These are phyloP conservation scores for Tolypeutes matacus DNA, from an alignment of 2,797 vertebrate species.

Conservation along the genomic window DNA sequence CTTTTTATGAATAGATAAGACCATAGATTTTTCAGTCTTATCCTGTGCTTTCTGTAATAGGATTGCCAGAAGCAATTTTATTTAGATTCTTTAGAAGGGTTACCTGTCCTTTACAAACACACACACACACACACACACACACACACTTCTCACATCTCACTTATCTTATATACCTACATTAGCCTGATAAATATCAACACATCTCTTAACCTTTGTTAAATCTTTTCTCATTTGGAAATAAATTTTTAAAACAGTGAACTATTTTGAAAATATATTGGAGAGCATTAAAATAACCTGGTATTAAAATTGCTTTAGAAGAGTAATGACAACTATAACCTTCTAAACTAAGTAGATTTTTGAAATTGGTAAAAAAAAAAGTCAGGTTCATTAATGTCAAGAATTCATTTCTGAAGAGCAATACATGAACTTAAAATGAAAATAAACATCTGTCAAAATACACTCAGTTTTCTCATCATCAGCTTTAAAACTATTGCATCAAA, in stretches of 20 bases:
- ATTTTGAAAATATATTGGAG: not conserved
- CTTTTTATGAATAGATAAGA: not conserved
- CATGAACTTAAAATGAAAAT: not conserved
- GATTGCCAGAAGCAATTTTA: conserved; percentile 61
- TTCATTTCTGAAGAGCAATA: conserved; percentile 49
- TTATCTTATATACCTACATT: not conserved
- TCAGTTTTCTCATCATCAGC: not conserved
- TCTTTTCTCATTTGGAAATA: not conserved
- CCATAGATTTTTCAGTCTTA: conserved; percentile 48
- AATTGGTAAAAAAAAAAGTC: not conserved
- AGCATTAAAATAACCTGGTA: not conserved
- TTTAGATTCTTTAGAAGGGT: not conserved
- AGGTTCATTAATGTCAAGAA: not conserved
- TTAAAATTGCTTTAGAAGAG: not conserved
- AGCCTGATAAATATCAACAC: not conserved
- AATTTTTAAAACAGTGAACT: not conserved
- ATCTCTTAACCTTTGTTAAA: not conserved
- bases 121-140: not conserved
- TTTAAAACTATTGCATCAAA: not conserved
- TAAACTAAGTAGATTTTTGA: not conserved
- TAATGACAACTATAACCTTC: conserved; percentile 10
- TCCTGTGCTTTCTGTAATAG: conserved; percentile 19
- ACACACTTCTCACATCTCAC: not conserved
- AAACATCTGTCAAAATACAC: not conserved
- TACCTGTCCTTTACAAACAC: not conserved